Evolutionary conservation across 2,888 invertebrate species (phyloP), one percentile per base, ranked within the genome.

Genomic region (Drosophila siamana): DNA sequence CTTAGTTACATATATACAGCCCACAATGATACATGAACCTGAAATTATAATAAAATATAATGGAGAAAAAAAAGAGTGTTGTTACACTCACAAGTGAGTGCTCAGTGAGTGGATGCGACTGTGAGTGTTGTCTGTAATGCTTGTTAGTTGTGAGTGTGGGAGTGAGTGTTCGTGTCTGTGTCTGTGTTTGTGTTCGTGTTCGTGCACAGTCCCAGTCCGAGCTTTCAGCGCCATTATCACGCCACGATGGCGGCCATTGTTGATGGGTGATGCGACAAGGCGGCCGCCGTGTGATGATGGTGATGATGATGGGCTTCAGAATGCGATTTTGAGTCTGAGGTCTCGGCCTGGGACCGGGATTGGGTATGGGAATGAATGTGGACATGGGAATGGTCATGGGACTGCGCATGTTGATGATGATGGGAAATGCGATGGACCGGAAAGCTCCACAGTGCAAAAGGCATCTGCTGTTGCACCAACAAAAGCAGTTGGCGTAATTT

Each of bases 391-490:
- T 48, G 56, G 54, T 48, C 54, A 7, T 46, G 36, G 4, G 36
- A 24, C 4, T 59, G 51, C 5, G 22, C 24, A 2, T 63, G 55
- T 28, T 65, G 36, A 13, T 62, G 66, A 19, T 68, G 64, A 30
- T 75, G 84, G 69, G 87, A 77, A 70, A 77, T 81, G 79, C 84
- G 83, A 84, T 84, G 85, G 82, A 84, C 83, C 87, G 83, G 87
- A 84, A 84, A 86, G 72, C 79, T 86, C 88, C 88, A 86, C 62
- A 86, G 80, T 80, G 86, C 86, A 78, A 86, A 86, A 77, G 85
- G 85, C 86, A 86, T 86, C 86, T 86, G 85, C 74, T 86, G 88
- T 73, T 86, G 86, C 68, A 86, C 80, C 79, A 88, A 80, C 85
- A 88, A 86, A 79, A 88, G 84, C 74, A 85, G 78, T 74, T 86